Base-by-base conservation (phyloP, 2,888 invertebrate species). In the Noctua fimbriata region DNA sequence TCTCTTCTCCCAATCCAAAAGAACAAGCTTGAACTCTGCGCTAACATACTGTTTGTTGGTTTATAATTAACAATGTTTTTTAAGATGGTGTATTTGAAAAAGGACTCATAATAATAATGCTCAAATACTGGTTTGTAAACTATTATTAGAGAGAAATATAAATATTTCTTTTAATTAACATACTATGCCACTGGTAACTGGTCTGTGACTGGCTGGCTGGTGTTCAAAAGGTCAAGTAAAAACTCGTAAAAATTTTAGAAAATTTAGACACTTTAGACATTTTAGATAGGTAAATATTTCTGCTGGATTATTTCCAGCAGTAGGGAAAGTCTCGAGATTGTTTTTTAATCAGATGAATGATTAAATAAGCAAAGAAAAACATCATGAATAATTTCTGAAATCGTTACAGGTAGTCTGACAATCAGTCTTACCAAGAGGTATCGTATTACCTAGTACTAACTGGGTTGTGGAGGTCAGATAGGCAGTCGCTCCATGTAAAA, bases 121-220 rank as follows among this genome's bases (percentile, higher is more conserved):
- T 21, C 9, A 52, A 60, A 69, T 55, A 69, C 76, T 52, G 18
- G 69, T 83, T 76, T 52, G 14, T 18, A 49, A 18, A 21, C 24
- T 16, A 49, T 49, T 47, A 4, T 49, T 52, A 9, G 18, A 28
- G 32, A 82, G 36, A 75, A 47, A 28, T 14, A 21, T 63, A 36
- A 36, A 3, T 24, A 80, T 60, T 1, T 41, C 63, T 49, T 81
- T 28, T 60, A 32, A 49, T 78, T 79, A 79, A 24, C 55, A 60
- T 79, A 32, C 1, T 32, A 12, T 24, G 28, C 21, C 12, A 41
- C 41, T 63, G 18, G 9, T 55, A 28, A 44, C 4, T 32, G 16
- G 63, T 28, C 2, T 69, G n/a, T 32, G 60, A 69, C 32, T 60
- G 41, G 41, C 10, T 60, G 28, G 18, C 49, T n/a, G 28, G 18